Base-by-base conservation (phyloP, 1,140 invertebrate species). In the Eciton burchellii region DNA sequence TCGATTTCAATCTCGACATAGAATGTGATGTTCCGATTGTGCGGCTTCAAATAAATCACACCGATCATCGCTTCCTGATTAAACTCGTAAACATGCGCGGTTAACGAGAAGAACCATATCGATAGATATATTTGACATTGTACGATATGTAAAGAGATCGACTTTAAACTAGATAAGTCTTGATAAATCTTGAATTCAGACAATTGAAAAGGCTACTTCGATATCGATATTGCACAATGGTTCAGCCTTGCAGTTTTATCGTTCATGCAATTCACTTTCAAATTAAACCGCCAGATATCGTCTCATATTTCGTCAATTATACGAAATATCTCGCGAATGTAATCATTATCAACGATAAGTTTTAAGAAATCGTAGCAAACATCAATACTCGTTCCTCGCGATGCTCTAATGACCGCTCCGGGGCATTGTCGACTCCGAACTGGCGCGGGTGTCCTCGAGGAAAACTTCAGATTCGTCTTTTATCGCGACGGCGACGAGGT, bases 391-490 rank as follows among this genome's bases (percentile, higher is more conserved):
- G 35, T 57, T 24, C 3, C 8, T 49, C 21, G 21, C 29, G 43
- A 14, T 43, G 29, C 12, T 11, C 47, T 56, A 19, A 54, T 77
- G 16, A 77, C 47, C 74, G 19, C 6, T 11, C 21, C 62, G 16
- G 6, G 29, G 29, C 21, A 77, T 56, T 45, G 77, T 12, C 66
- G 41, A 8, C 16, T 41, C 12, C 12, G 19, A 47, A 81, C 77
- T 81, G 29, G 45, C 19, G 68, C 45, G 26, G 9, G n/a, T 14
- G 4, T 60, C 45, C 66, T 72, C 77, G 26, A 81, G 56, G 56
- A 73, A 81, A 73, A 60, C 54, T 68, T 14, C 8, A 26, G 68
- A 68, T 85, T 71, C 77, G 73, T 85, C 84, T 79, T 82, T 88
- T 88, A 85, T 88, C 86, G 65, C 43, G 54, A 76, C 62, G 59